A percentile compares a stretch with the other conserved stretches of the same genome.
Conservation (phyloP, 2,113 vertebrate genomes). For the Pomatorhinus ruficollis region DNA sequence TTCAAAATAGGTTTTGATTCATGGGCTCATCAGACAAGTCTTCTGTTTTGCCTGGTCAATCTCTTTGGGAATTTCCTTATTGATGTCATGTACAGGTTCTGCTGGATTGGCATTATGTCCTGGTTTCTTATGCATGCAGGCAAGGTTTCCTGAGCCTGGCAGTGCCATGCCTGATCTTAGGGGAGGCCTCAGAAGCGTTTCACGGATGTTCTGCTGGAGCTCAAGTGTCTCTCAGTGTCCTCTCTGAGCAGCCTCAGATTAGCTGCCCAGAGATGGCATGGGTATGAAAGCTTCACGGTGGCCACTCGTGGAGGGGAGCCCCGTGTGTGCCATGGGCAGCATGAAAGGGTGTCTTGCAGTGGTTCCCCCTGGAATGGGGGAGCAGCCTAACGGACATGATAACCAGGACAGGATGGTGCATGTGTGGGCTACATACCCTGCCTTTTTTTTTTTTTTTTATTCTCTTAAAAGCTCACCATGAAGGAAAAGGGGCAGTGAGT, state of each 20-base stretch:
- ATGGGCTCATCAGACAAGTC: rapidly evolving
- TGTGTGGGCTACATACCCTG: neutral
- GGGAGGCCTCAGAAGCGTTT: neutral
- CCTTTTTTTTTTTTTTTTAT: neutral
- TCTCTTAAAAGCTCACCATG: rapidly evolving
- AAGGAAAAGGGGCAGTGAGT: neutral
- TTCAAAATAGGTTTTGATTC: neutral
- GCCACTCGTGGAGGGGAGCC: rapidly evolving
- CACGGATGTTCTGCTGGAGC: rapidly evolving
- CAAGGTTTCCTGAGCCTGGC: neutral
- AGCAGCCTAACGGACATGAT: neutral
- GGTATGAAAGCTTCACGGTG: neutral
- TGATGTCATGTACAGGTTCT: neutral
- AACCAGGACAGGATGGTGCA: neutral
- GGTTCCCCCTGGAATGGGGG: neutral
- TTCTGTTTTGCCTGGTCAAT: neutral
- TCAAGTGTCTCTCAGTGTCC: rapidly evolving
- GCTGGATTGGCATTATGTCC: neutral
- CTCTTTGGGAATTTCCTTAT: neutral
- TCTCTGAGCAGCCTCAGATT: neutral
- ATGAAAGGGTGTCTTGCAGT: neutral
- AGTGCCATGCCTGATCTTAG: rapidly evolving
- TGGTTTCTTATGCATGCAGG: rapidly evolving
- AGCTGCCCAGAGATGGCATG: neutral
- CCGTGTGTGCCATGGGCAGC: neutral